A percentile compares a stretch with the other conserved stretches of the same genome.
These are phyloP conservation scores for Zaprionus camerounensis DNA, from an alignment of 1,140 invertebrate genomes.

Conservation along the genomic window DNA sequence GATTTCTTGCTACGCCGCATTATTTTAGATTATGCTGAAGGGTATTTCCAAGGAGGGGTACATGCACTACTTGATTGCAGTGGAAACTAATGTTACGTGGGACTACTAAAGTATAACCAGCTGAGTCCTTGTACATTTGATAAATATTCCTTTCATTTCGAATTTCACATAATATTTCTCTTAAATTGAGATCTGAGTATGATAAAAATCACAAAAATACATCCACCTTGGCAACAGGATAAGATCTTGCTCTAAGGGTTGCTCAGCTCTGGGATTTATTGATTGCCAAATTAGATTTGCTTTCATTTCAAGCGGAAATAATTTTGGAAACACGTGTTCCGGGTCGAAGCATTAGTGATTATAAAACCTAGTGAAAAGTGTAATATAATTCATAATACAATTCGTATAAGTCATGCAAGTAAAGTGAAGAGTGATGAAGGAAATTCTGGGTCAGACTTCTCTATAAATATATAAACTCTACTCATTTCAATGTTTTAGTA, in stretches of 20 bases:
- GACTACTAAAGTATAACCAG: not conserved
- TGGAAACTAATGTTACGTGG: not conserved
- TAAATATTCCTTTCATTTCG: not conserved
- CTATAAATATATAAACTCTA: no score
- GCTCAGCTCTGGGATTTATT: conserved; percentile 19
- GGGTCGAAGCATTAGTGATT: not conserved
- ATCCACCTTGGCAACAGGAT: not conserved
- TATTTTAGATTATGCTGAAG: conserved; percentile 37
- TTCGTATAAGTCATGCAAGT: no score
- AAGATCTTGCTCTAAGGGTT: conserved; percentile 13
- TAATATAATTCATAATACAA: no score
- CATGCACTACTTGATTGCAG: conserved; percentile 11
- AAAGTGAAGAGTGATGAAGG: no score
- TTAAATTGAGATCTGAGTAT: not conserved
- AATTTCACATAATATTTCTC: not conserved
- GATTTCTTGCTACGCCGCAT: conserved; percentile 59
- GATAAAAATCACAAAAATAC: conserved; percentile 1
- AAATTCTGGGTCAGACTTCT: no score
- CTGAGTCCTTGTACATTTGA: not conserved
- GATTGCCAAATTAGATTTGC: conserved; percentile 48
- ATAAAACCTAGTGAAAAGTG: not conserved
- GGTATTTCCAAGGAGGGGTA: not conserved
- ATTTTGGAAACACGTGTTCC: conserved; percentile 39
- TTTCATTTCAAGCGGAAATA: conserved; percentile 29
- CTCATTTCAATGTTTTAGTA: no score